Evolutionary conservation across 2,888 invertebrate genomes (phyloP), one percentile per base, ranked within the genome.

Genomic region (Cosmopolites sordidus): DNA sequence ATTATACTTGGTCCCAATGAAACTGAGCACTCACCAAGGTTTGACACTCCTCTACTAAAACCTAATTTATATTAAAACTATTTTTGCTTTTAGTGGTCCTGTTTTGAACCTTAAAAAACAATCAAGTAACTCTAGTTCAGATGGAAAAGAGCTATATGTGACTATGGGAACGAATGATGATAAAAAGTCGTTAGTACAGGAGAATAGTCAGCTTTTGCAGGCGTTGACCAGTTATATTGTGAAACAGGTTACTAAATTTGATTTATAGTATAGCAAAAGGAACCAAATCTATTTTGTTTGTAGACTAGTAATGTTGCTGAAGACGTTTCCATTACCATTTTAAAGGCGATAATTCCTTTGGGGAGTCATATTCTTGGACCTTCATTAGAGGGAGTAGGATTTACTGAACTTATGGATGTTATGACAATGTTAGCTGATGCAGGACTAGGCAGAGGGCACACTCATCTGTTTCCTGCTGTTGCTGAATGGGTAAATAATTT

Each of bases 391-490:
- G 83, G 83, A 0, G 78, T 79, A n/a, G 86, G 86, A n/a, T 89
- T 90, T 67, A 80, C 86, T 0, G 88, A 89, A 66, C 75, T 91
- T 5, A 82, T 90, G 78, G 77, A 81, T 52, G 84, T 89, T 2
- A 87, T 90, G 88, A 83, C 86, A 1, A 87, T 84, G 43, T 70
- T 96, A 60, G 94, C 94, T 0, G 92, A 92, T 71, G 89, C 91
- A 15, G 88, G 91, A 15, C 79, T 83, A 2, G 91, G 91, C 17
- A 41, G 33, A 59, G 66, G 94, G 0, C 94, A 96, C 69, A 76
- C 82, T 1, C 79, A 83, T 17, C 75, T 96, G 14, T 92, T 95
- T 71, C 83, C 87, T 29, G 89, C 92, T 0, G 80, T 82, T 8
- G 83, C 87, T 0, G 80, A 83, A 33, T 94, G 94, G 94, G 79